These are phyloP conservation scores for Eupithecia centaureata DNA, from an alignment of 2,888 invertebrate genomes.

Conservation along the genomic window DNA sequence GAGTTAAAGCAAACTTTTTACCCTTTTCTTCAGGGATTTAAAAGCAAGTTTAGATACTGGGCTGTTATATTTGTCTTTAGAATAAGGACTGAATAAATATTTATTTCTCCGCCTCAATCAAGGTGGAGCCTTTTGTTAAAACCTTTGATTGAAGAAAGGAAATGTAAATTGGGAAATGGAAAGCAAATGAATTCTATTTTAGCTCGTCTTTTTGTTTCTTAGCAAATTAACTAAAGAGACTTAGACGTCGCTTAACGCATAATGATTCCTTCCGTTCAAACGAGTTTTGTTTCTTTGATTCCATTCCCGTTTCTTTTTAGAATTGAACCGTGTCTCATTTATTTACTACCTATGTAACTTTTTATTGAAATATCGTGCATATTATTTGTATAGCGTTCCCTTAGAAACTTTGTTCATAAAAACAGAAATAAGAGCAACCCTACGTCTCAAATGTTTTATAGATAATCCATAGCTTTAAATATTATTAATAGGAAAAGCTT, in stretches of 20 bases:
- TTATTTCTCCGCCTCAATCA: constrained; percentile 19
- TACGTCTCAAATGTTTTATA: too few species aligned
- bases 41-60: constrained; percentile 5
- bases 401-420: too few species aligned
- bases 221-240: constrained; percentile 4
- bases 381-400: too few species aligned
- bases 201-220: constrained; percentile 5
- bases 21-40: constrained; percentile 12
- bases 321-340: too few species aligned
- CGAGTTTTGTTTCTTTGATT: not conserved
- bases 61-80: constrained; percentile 18
- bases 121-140: constrained; percentile 13
- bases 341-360: too few species aligned
- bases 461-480: too few species aligned
- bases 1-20: constrained; percentile 13
- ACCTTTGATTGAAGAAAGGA: constrained; percentile 23
- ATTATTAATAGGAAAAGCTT: too few species aligned
- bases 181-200: constrained; percentile 1
- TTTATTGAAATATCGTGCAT: too few species aligned
- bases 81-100: constrained; percentile 23
- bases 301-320: not conserved
- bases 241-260: not conserved
- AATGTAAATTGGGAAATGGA: constrained; percentile 8
- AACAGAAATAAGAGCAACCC: too few species aligned
- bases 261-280: not conserved